These are phyloP conservation scores for Galbula dea DNA, from an alignment of 2,113 vertebrate species.

Conservation along the genomic window DNA sequence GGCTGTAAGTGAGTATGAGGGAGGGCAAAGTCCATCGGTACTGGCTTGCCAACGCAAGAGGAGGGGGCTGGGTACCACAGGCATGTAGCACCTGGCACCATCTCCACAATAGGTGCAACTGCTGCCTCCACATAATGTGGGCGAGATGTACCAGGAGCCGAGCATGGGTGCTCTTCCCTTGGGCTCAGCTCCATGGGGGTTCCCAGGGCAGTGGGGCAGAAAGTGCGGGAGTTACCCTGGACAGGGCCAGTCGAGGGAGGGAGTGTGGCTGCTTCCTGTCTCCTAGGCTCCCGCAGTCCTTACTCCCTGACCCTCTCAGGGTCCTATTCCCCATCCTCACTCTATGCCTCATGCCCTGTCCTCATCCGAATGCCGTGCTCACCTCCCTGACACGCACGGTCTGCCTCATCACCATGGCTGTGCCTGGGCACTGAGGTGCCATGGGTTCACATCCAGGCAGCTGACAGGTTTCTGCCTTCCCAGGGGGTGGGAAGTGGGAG, in stretches of 20 bases:
- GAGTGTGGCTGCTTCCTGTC: neutral
- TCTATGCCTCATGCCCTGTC: slow-evolving; percentile 26
- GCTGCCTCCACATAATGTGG: neutral
- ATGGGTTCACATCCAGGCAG: neutral
- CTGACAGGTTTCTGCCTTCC: slow-evolving; percentile 26
- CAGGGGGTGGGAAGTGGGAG: neutral
- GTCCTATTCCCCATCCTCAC: neutral
- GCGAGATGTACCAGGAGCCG: neutral
- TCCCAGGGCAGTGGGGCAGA: neutral
- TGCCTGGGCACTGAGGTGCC: slow-evolving; percentile 50
- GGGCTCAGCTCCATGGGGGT: neutral
- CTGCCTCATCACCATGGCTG: slow-evolving; percentile 42
- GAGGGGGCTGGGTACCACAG: neutral
- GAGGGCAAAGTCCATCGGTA: neutral
- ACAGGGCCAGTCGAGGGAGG: neutral
- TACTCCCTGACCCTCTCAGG: neutral
- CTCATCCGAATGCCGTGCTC: neutral
- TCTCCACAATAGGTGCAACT: fast-evolving
- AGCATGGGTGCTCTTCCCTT: neutral
- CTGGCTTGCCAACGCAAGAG: neutral
- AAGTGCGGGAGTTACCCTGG: neutral
- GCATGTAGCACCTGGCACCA: neutral
- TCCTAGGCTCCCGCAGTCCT: neutral
- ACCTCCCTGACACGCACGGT: neutral
- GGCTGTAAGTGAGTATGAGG: neutral